These are phyloP conservation scores for Pelobates cultripes DNA, from an alignment of 2,797 vertebrate genomes.

Conservation along the genomic window DNA sequence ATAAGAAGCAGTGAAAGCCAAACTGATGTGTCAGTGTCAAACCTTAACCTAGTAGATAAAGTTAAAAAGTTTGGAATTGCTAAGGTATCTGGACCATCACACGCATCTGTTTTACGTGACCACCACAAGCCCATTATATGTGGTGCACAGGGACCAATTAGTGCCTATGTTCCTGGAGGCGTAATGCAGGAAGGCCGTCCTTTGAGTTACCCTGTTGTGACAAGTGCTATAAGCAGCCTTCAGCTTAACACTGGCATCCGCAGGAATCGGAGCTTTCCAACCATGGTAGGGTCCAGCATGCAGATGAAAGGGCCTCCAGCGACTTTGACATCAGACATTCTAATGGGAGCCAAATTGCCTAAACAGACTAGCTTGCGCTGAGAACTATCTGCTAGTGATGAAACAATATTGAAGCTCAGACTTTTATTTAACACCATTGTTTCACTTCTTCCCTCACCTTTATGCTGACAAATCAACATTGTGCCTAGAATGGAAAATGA, in stretches of 20 bases:
- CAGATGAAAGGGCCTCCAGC: conserved; percentile 89
- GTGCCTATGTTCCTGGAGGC: conserved; percentile 75
- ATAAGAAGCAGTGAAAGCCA: conserved; percentile 80
- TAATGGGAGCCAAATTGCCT: conserved; percentile 78
- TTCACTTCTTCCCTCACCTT: conserved; percentile 58
- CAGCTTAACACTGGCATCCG: conserved; percentile 86
- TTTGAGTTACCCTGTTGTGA: conserved; percentile 69
- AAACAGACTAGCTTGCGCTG: conserved; percentile 80
- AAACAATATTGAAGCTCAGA: conserved; percentile 55
- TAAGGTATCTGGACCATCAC: conserved; percentile 69
- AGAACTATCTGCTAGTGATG: conserved; percentile 51
- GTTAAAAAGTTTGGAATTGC: conserved; percentile 88
- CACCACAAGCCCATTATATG: conserved; percentile 81
- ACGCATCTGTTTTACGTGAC: conserved; percentile 63
- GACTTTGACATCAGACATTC: conserved; percentile 80
- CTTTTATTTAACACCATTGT: conserved; percentile 44
- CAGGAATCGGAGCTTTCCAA: conserved; percentile 92
- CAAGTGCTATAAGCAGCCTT: conserved; percentile 78
- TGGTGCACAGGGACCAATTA: conserved; percentile 79
- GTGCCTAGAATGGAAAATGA: conserved; percentile 75
- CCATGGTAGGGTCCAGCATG: conserved; percentile 97
- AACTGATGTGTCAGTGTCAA: conserved; percentile 86
- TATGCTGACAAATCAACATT: conserved; percentile 77
- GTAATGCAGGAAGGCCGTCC: conserved; percentile 69
- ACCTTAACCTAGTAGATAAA: conserved; percentile 94